Base-by-base conservation (phyloP, 2,113 vertebrate genomes). In the Neolamprologus sp. region DNA sequence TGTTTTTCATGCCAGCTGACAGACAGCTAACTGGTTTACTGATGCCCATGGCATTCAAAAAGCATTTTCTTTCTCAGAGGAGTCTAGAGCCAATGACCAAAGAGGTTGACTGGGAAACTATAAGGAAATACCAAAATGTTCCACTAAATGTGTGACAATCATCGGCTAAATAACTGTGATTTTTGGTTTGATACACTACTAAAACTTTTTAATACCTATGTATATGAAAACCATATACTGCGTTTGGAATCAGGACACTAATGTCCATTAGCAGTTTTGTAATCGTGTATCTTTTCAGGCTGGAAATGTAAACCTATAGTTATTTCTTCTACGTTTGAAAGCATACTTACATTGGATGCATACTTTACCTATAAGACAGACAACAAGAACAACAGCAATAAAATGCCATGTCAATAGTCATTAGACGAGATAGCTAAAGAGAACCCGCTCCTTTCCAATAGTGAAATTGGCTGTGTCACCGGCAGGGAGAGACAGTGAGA, bases 401-500 rank as follows among this genome's bases (percentile, higher is more conserved):
- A 37, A 65, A 68, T 28, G 16, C 16, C 57, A n/a, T 33, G 28
- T 33, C 45, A 78, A 78, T 30, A 51, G 58, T 51, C 81, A 51
- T 91, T 40, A 37, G 87, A 87, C 80, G 37, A 63, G 80, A 35
- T 9, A 45, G 63, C 14, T 55, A 71, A 85, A 26, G 85, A 57
- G 71, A 45, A 11, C 21, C 40, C 19, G 19, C 55, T 35, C 21
- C 12, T 28, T 54, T 80, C 84, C 80, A 26, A 51, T 60, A 54
- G 80, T 92, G 93, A 95, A 95, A 88, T 95, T 92, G 91, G 55
- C 89, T 9, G 28, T 85, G 87, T 87, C 94, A 84, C 96, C 96
- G 85, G 95, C 63, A 96, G 95, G 94, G 96, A 92, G 96, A 95
- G 96, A 93, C 95, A 96, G 91, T 91, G 95, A 95, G 96, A 88